Base-by-base conservation (phyloP, 2,888 invertebrate species). In the Trichopria drosophilae region DNA sequence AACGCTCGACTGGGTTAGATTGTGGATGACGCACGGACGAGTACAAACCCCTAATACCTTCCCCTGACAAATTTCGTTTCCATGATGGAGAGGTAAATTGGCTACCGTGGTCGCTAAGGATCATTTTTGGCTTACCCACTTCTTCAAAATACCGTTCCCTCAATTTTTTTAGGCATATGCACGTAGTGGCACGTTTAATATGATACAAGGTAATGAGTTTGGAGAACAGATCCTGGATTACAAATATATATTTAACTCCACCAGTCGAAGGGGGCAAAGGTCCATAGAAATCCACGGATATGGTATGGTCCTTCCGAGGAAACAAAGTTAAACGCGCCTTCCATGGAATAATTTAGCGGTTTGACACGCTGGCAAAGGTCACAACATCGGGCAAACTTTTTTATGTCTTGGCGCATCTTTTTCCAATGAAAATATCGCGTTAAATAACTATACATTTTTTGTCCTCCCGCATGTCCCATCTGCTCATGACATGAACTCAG, bases 361-460 rank as follows among this genome's bases (percentile, higher is more conserved):
- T 36, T 45, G 28, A 28, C 26, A 1, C 45, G 28, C 16, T 45
- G 45, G 12, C 37, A 45, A 15, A 45, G 3, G 24, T 44, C 43
- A 23, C 43, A 44, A 37, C 23, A 15, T 13, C 31, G 19, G 1
- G 29, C 13, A 10, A 20, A 45, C 5, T 7, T 9, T 10, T 37
- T 45, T 1, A 45, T 20, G 7, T 36, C 37, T 2, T 13, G 12
- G 7, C 29, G 7, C 45, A 45, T 28, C 9, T 20, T 3, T 2
- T 12, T 10, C 45, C 45, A 28, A 6, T 28, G 13, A 5, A 4
- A 28, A 12, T 4, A 12, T 6, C 13, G n/a, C 13, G n/a, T 28
- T 28, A 28, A 4, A 12, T 28, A n/a, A 13, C 13, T 12, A 28
- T 28, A 28, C 3, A 13, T 28, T n/a, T 13, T n/a, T 4, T 12